These are phyloP conservation scores for Octopus sinensis DNA, from an alignment of 1,140 invertebrate species.

Conservation along the genomic window DNA sequence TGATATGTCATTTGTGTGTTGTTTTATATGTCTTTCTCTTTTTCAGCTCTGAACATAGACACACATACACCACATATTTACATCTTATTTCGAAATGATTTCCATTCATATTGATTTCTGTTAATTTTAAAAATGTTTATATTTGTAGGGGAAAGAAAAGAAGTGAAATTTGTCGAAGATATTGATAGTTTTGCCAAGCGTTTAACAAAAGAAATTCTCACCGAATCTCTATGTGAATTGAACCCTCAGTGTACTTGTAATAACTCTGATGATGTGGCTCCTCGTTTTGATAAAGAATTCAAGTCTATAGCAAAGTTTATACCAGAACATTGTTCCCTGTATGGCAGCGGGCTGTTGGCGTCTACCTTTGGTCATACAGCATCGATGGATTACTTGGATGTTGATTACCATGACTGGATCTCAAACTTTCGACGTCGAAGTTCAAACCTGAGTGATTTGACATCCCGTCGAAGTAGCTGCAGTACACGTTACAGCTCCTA, in stretches of 20 bases:
- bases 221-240: neutral
- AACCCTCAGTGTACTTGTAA: neutral
- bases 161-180: constrained; percentile 15
- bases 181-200: constrained; percentile 12
- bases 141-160: constrained; percentile 2
- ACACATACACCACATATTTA: too few species aligned
- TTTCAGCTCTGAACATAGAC: too few species aligned
- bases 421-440: constrained; percentile 43
- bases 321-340: neutral
- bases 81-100: too few species aligned
- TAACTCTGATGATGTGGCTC: neutral
- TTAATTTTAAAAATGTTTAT: neutral
- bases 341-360: neutral
- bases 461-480: constrained; percentile 44
- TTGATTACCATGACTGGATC: constrained; percentile 45
- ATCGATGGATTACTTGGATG: constrained; percentile 37
- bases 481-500: constrained; percentile 45
- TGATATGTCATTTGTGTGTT: too few species aligned
- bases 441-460: constrained; percentile 46
- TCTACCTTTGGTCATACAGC: neutral
- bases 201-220: neutral
- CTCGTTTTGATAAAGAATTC: neutral
- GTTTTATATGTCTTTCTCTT: too few species aligned
- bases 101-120: neutral
- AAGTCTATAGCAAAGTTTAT: neutral